Evolutionary conservation across 2,888 invertebrate genomes (phyloP).

Genomic region (Tetanocera ferruginea): DNA sequence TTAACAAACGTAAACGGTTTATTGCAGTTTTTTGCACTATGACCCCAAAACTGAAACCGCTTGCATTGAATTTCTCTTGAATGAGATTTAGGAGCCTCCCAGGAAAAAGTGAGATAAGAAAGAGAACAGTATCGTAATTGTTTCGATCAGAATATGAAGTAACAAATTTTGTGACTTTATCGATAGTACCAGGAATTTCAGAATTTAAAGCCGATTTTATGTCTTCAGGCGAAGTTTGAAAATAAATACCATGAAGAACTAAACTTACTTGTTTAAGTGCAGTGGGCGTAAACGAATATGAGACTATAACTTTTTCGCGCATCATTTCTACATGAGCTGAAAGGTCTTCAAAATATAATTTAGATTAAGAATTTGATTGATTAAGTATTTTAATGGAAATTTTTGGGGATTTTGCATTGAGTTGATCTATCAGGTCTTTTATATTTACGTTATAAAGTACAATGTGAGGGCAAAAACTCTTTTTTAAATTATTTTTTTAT

Average conservation of each 20-base stretch:
- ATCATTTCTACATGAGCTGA: background rate
- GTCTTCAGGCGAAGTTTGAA: no score
- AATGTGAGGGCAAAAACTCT: background rate
- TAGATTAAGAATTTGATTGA: background rate
- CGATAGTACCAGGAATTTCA: background rate
- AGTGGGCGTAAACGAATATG: background rate
- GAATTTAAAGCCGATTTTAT: background rate
- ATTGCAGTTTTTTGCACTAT: background rate
- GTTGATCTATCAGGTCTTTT: constrained; percentile 27
- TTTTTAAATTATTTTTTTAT: no score
- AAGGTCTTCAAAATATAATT: background rate
- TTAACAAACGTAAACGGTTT: background rate
- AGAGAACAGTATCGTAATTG: background rate
- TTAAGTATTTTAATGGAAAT: background rate
- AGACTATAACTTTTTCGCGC: background rate
- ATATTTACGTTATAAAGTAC: constrained; percentile 58
- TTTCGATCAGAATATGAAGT: background rate
- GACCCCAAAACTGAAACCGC: background rate
- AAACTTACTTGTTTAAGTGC: background rate
- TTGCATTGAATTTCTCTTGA: background rate
- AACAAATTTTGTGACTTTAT: no score
- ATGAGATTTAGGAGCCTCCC: no score
- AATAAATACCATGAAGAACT: background rate
- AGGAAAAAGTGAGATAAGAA: background rate
- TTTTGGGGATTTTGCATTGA: background rate